Evolutionary conservation across 1,140 invertebrate species (phyloP).

Genomic region (Apis dorsata): DNA sequence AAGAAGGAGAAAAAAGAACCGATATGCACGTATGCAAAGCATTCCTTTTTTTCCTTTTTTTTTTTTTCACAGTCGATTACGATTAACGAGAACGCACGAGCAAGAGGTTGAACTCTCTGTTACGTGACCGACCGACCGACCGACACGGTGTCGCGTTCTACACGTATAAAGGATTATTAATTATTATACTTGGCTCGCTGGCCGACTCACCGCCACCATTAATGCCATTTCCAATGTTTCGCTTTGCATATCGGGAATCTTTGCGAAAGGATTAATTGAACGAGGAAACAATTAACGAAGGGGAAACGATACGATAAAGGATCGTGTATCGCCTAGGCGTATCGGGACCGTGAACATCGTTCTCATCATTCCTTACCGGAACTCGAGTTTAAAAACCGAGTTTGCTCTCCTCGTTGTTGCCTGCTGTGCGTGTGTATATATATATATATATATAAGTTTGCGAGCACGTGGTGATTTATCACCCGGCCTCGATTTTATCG

Average conservation of each 20-base stretch:
- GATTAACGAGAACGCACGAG: slow-evolving; percentile 33
- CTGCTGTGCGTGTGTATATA: no score
- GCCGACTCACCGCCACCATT: slow-evolving; percentile 2
- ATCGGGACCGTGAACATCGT: background rate
- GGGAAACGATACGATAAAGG: background rate
- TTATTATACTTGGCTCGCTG: slow-evolving; percentile 2
- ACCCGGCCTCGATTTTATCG: slow-evolving; percentile 55
- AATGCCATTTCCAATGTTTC: slow-evolving; percentile 23
- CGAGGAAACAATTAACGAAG: slow-evolving; percentile 16
- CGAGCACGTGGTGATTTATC: slow-evolving; percentile 37
- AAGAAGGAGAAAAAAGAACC: background rate
- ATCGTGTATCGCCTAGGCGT: background rate
- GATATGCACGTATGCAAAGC: background rate
- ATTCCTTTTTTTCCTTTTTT: no score
- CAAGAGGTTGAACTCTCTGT: slow-evolving; percentile 8
- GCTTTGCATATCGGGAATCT: slow-evolving; percentile 27
- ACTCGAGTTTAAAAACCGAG: background rate
- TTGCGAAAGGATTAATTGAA: slow-evolving; percentile 22
- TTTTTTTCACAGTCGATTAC: background rate
- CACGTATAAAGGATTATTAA: slow-evolving; percentile 33
- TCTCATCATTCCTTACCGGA: background rate
- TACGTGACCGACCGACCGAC: slow-evolving; percentile 4
- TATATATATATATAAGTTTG: background rate
- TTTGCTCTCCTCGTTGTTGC: background rate
- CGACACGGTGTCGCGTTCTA: slow-evolving; percentile 33